phyloP scores from a whole-genome alignment of 2,113 vertebrate genomes.

The Rattus rattus region DNA sequence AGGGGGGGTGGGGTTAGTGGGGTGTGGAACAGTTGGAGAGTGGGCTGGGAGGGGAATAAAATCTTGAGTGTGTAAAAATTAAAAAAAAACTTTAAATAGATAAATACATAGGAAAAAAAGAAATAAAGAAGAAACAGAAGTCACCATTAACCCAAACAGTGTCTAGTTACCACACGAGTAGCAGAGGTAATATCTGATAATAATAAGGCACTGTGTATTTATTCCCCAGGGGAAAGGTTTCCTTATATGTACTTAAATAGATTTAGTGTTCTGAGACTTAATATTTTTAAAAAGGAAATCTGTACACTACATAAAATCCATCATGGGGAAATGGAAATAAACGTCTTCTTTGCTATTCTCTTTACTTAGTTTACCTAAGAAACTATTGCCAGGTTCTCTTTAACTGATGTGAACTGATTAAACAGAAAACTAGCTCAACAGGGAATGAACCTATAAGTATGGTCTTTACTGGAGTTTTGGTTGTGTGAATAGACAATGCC shows the following conservation, averaged over 20 bases:
- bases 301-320: background rate
- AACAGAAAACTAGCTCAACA: background rate
- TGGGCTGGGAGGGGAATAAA: too few relatives aligned
- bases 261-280: background rate
- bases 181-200: background rate
- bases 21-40: too few relatives aligned
- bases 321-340: background rate
- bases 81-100: too few relatives aligned
- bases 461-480: background rate
- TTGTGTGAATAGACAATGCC: background rate
- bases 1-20: too few relatives aligned
- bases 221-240: background rate
- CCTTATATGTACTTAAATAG: background rate
- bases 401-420: background rate
- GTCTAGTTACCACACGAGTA: background rate
- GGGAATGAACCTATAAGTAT: background rate
- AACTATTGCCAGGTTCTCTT: background rate
- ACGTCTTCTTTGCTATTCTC: background rate
- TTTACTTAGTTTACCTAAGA: background rate
- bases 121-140: too few relatives aligned
- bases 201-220: background rate
- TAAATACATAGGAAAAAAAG: too few relatives aligned
- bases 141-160: background rate
- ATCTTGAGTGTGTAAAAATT: too few relatives aligned
- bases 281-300: background rate